Evolutionary conservation across 2,888 invertebrate species (phyloP).

Genomic region (Atrina japonica): DNA sequence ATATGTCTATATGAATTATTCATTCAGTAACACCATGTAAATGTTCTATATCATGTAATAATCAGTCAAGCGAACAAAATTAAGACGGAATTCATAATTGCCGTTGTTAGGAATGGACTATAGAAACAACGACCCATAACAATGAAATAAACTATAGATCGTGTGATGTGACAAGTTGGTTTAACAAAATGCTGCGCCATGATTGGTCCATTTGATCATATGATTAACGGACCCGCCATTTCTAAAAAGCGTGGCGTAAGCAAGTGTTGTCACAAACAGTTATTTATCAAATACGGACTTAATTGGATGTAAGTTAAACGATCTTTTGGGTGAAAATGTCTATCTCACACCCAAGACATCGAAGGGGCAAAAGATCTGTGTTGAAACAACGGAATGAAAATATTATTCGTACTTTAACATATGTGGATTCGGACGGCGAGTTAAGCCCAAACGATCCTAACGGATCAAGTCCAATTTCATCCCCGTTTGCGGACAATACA

Average conservation of each 20-base stretch:
- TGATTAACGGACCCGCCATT: conserved; percentile 75
- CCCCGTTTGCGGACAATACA: conserved; percentile 45
- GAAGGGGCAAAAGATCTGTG: conserved; percentile 57
- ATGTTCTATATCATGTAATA: too few species aligned
- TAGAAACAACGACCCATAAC: too few species aligned
- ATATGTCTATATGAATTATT: too few species aligned
- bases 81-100: too few species aligned
- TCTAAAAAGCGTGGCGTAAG: conserved; percentile 59
- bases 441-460: conserved; percentile 54
- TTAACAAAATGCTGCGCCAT: conserved; percentile 32
- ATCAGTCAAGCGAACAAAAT: too few species aligned
- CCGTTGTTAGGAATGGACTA: too few species aligned
- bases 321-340: conserved; percentile 50
- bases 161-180: too few species aligned
- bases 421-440: conserved; percentile 65
- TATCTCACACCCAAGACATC: conserved; percentile 52
- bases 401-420: conserved; percentile 59
- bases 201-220: conserved; percentile 67
- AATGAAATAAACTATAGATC: too few species aligned
- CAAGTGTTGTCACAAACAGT: conserved; percentile 13
- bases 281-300: conserved; percentile 16
- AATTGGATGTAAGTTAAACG: conserved; percentile 1
- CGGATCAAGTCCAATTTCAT: conserved; percentile 58
- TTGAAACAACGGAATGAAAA: conserved; percentile 56
- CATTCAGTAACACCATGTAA: too few species aligned